Percentiles rank a stretch among this genome's conserved stretches.
Conservation (phyloP, 1,140 invertebrate species). For the Drosophila pachea region DNA sequence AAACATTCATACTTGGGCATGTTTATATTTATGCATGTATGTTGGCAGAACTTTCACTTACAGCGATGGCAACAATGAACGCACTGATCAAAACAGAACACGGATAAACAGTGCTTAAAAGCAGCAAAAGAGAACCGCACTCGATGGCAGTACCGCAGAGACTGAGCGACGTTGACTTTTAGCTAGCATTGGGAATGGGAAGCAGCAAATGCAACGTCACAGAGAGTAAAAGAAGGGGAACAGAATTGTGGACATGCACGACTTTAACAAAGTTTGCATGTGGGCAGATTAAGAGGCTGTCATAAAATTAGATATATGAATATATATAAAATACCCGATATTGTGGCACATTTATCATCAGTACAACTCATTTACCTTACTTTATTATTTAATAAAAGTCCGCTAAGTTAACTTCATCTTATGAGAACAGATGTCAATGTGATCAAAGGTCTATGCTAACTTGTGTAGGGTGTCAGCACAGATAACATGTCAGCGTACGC, state of each 20-base stretch:
- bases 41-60: conserved; percentile 61
- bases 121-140: conserved; percentile 43
- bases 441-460: not conserved
- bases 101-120: not conserved
- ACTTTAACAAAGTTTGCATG: not conserved
- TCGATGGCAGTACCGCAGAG: conserved; percentile 62
- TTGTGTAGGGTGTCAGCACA: conserved; percentile 15
- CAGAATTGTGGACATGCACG: not conserved
- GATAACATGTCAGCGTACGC: conserved; percentile 48
- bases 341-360: too few species aligned
- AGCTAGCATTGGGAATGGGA: conserved; percentile 29
- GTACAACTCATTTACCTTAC: too few species aligned
- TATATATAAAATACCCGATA: not conserved
- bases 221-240: conserved; percentile 16
- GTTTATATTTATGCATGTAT: not conserved
- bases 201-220: conserved; percentile 24
- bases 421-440: too few species aligned
- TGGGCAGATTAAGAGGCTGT: too few species aligned
- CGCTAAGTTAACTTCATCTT: too few species aligned
- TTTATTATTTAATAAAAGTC: too few species aligned
- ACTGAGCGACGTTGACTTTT: conserved; percentile 52
- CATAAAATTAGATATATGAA: too few species aligned
- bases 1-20: not conserved
- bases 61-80: conserved; percentile 38
- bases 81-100: conserved; percentile 49